Evolutionary conservation across 2,797 vertebrate species (phyloP).

Genomic region (Heteromormyrus szaboi): DNA sequence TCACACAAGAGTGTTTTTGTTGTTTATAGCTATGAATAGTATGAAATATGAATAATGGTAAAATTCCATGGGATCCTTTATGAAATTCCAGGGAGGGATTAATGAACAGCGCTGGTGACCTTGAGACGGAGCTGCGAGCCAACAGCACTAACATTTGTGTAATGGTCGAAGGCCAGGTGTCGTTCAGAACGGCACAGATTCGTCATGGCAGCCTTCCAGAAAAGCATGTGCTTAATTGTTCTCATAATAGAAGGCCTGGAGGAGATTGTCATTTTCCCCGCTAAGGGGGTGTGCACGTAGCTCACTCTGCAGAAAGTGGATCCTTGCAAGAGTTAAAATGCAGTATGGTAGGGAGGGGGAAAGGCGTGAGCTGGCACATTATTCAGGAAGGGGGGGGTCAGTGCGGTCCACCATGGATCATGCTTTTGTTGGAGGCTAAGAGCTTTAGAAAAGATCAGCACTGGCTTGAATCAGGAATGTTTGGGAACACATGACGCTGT

Average conservation of each 20-base stretch:
- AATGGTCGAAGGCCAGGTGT: slow-evolving; percentile 39
- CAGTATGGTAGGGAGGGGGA: not conserved
- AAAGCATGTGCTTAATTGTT: slow-evolving; percentile 50
- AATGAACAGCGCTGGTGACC: not conserved
- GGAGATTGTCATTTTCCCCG: slow-evolving; percentile 40
- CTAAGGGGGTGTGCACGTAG: slow-evolving; percentile 29
- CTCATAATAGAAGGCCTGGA: slow-evolving; percentile 32
- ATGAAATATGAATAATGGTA: not conserved
- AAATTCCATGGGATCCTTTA: not conserved
- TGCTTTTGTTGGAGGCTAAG: not conserved
- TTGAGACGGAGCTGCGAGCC: not conserved
- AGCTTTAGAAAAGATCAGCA: not conserved
- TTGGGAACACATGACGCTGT: not conserved
- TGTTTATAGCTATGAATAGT: not conserved
- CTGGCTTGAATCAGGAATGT: not conserved
- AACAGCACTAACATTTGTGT: not conserved
- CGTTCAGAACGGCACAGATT: slow-evolving; percentile 24
- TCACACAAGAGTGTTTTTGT: not conserved
- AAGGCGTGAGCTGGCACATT: not conserved
- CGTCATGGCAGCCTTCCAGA: slow-evolving; percentile 42
- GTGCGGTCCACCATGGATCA: not conserved
- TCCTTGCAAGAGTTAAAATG: not conserved
- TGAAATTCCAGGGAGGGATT: not conserved
- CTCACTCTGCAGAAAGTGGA: slow-evolving; percentile 27
- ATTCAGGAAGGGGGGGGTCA: not conserved